Percentiles rank a stretch among this genome's conserved stretches.
Evolutionary conservation across 2,888 invertebrate genomes (phyloP).

Genomic region (Xestobium rufovillosum): DNA sequence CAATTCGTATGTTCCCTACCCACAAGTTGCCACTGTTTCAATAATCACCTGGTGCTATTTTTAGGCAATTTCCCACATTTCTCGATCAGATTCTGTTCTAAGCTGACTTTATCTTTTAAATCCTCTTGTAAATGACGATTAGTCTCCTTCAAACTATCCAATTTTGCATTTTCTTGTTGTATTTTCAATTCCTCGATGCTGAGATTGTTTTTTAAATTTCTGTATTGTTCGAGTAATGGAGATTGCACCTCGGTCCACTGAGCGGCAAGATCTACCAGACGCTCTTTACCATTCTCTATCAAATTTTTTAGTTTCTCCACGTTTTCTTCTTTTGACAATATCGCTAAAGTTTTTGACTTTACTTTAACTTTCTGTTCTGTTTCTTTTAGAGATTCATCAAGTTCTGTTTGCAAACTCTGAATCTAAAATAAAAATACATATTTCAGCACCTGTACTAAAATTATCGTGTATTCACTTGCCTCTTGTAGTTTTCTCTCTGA

Average conservation of each 20-base stretch:
- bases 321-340: constrained; percentile 58
- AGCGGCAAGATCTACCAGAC: constrained; percentile 54
- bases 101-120: constrained; percentile 39
- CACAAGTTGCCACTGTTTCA: constrained; percentile 9
- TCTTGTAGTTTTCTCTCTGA: no score
- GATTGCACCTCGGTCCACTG: constrained; percentile 69
- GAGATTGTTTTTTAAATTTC: constrained; percentile 33
- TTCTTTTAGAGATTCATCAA: constrained; percentile 43
- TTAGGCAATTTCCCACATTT: constrained; percentile 52
- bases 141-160: constrained; percentile 39
- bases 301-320: constrained; percentile 49
- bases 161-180: constrained; percentile 32
- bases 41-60: constrained; percentile 44
- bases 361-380: constrained; percentile 45
- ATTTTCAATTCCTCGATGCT: constrained; percentile 27
- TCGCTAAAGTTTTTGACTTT: constrained; percentile 53
- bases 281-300: constrained; percentile 55
- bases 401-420: constrained; percentile 27
- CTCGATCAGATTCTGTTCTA: constrained; percentile 42
- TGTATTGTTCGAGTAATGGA: constrained; percentile 56
- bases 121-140: constrained; percentile 33
- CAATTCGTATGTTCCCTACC: no score
- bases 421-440: constrained; percentile 21
- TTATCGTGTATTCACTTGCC: no score
- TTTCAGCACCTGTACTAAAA: no score